Evolutionary conservation across 2,888 invertebrate species (phyloP).

Genomic region (Drosophila neoperkinsi): DNA sequence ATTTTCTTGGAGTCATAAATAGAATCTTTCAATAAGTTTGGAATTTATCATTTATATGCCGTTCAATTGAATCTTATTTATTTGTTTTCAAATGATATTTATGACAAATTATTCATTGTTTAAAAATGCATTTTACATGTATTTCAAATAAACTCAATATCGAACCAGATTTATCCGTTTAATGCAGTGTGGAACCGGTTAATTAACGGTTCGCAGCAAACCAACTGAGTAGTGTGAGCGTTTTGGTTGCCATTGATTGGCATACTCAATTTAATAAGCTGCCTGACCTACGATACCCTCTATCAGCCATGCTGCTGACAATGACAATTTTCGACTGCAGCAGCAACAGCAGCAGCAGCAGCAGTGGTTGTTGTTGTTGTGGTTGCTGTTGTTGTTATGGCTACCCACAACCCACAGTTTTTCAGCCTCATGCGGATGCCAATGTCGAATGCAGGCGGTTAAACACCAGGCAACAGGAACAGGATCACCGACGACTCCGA

Average conservation of each 20-base stretch:
- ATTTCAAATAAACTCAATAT: not conserved
- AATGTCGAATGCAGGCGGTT: not conserved
- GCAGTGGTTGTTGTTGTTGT: not conserved
- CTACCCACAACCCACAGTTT: constrained; percentile 50
- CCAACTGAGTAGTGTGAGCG: not conserved
- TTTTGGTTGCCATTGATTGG: constrained; percentile 22
- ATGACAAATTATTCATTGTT: not conserved
- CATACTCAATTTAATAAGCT: constrained; percentile 43
- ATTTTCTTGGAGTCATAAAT: not conserved
- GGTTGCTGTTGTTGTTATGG: not conserved
- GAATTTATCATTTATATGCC: not conserved
- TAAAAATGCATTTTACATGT: not conserved
- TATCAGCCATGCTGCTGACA: constrained; percentile 19
- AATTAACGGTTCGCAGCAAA: not conserved
- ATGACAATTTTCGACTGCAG: constrained; percentile 29
- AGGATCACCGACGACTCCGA: constrained; percentile 30
- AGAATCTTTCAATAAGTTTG: not conserved
- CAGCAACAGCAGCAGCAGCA: not conserved
- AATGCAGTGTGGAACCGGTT: not conserved
- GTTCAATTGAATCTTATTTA: not conserved
- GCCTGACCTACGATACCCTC: constrained; percentile 32
- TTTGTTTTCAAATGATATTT: not conserved
- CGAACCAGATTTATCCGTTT: not conserved
- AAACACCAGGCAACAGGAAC: constrained; percentile 28
- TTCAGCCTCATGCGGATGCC: constrained; percentile 26